Base-by-base conservation (phyloP, 2,797 vertebrate species). In the Pachyuromys duprasi region DNA sequence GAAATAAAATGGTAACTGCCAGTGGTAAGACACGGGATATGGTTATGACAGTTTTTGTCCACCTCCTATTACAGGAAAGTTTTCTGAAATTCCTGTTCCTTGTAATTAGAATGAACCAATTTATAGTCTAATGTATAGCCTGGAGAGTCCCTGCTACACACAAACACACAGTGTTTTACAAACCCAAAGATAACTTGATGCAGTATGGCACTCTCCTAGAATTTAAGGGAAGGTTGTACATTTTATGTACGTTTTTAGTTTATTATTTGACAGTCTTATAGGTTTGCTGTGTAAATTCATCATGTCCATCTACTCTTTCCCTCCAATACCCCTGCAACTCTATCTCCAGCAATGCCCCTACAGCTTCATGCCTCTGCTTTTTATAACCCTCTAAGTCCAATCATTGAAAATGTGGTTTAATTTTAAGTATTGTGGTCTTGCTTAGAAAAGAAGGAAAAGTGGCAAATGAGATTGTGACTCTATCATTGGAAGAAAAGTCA, bases 391-490 rank as follows among this genome's bases (percentile, higher is more conserved):
- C 20, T 45, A 81, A 8, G 45, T 72, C 14, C 70, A 57, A 8
- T 28, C 72, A 79, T 15, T 57, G 57, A 42, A 31, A 63, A 75
- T 63, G 2, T 86, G 55, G 17, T 45, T 86, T 80, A 63, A 74
- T 86, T 89, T 90, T 28, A 0, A n/a, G 14, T 79, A 17, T 62
- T 75, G 3, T 3, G 12, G n/a, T 86, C 84, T 74, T 91, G 3
- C 26, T 88, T 12, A 57, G 70, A 91, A 57, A 39, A 14, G 75
- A 92, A 69, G n/a, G 39, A 15, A 90, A 95, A 31, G 11, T 33
- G 0, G 5, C 0, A 2, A 28, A 81, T 13, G 26, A 63, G 28
- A 89, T 6, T 65, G 18, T 78, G 26, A 42, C 2, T 60, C 63
- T 53, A 60, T 7, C n/a, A 36, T 39, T 79, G 57, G 82, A 82